These are phyloP conservation scores for Schmidtea mediterranea DNA, from an alignment of 1,140 invertebrate species.

Conservation along the genomic window DNA sequence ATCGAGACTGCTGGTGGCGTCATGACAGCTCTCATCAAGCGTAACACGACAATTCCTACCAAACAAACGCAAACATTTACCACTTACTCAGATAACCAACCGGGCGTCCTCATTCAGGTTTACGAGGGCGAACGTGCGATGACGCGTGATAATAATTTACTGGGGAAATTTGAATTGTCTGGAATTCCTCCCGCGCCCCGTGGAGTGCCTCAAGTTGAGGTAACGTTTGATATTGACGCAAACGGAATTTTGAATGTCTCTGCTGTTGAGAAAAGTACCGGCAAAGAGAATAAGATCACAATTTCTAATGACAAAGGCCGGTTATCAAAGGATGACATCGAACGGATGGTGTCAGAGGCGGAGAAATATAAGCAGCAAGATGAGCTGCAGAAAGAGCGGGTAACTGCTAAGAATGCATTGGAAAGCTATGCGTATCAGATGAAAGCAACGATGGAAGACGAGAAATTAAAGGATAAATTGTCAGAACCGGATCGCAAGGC, in stretches of 20 bases:
- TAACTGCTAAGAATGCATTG: constrained; percentile 64
- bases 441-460: constrained; percentile 53
- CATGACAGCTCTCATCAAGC: constrained; percentile 83
- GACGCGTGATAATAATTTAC: constrained; percentile 43
- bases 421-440: constrained; percentile 91
- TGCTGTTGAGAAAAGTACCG: constrained; percentile 40
- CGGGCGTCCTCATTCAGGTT: constrained; percentile 91
- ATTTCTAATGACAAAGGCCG: constrained; percentile 93
- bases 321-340: too few species aligned
- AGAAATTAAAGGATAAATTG: constrained; percentile 36
- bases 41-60: constrained; percentile 97
- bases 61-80: too few species aligned
- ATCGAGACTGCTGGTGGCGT: too few species aligned
- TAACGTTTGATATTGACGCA: constrained; percentile 38
- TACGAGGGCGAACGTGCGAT: constrained; percentile 35
- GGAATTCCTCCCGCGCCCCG: constrained; percentile 70
- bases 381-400: constrained; percentile 55
- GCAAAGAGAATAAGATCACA: constrained; percentile 86
- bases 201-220: constrained; percentile 54
- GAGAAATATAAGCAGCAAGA: constrained; percentile 64
- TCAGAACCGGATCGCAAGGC: constrained; percentile 53
- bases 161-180: constrained; percentile 71
- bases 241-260: constrained; percentile 28
- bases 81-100: constrained; percentile 93
- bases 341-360: constrained; percentile 93